Conservation (phyloP, 2,797 vertebrate genomes). For the Alauda arvensis region DNA sequence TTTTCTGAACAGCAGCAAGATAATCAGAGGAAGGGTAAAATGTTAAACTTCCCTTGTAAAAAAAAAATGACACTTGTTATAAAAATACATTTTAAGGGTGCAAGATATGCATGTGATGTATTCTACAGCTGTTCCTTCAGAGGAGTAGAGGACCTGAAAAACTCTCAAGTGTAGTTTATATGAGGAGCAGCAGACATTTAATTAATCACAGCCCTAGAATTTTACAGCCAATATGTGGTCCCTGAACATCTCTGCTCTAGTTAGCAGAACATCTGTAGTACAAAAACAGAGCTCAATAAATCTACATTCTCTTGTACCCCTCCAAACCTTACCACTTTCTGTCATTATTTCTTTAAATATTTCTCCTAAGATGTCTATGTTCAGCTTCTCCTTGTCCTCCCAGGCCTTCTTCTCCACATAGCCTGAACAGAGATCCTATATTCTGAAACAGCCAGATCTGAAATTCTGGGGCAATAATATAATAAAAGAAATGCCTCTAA, state of each 20-base stretch:
- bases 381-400: background rate
- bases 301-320: background rate
- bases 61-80: conserved; percentile 41
- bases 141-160: conserved; percentile 33
- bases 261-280: conserved; percentile 51
- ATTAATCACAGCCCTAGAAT: conserved; percentile 50
- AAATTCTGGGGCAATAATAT: background rate
- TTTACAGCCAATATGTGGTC: conserved; percentile 54
- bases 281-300: conserved; percentile 45
- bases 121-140: conserved; percentile 55
- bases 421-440: background rate
- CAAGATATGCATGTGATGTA: conserved; percentile 21
- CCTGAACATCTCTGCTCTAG: conserved; percentile 38
- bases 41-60: conserved; percentile 29
- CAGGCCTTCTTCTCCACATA: background rate
- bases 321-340: conserved; percentile 9
- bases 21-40: conserved; percentile 56
- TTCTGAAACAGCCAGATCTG: background rate
- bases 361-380: conserved; percentile 14
- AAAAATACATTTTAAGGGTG: conserved; percentile 34
- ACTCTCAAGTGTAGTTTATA: conserved; percentile 21
- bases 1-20: conserved; percentile 49
- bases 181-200: conserved; percentile 50
- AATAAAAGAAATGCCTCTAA: background rate
- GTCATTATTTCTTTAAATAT: conserved; percentile 35